These are phyloP conservation scores for Danio albolineatus DNA, from an alignment of 2,797 vertebrate species.

Conservation along the genomic window DNA sequence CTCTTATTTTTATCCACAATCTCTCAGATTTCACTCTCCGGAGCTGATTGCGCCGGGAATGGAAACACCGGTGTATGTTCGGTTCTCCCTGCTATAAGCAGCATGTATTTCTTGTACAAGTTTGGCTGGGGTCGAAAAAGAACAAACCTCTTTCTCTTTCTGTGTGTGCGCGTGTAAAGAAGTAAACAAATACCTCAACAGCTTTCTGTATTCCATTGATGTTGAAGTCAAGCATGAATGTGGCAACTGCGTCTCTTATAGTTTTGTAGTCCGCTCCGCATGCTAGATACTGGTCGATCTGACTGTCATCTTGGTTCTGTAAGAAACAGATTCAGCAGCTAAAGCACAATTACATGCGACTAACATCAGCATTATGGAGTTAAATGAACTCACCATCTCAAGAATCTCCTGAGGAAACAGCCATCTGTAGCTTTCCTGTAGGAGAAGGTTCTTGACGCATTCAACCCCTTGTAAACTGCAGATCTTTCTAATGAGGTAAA, in stretches of 20 bases:
- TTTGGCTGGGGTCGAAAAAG: too few species aligned
- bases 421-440: slow-evolving; percentile 75
- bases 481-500: slow-evolving; percentile 90
- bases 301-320: slow-evolving; percentile 67
- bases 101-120: too few species aligned
- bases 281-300: slow-evolving; percentile 86
- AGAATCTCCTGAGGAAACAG: slow-evolving; percentile 85
- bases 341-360: background rate
- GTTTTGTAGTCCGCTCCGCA: slow-evolving; percentile 83
- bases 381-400: slow-evolving; percentile 63
- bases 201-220: slow-evolving; percentile 66
- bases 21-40: too few species aligned
- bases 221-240: slow-evolving; percentile 75
- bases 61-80: too few species aligned
- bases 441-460: slow-evolving; percentile 82
- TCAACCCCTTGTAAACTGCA: slow-evolving; percentile 82
- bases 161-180: background rate
- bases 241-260: slow-evolving; percentile 84
- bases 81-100: too few species aligned
- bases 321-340: background rate
- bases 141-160: too few species aligned
- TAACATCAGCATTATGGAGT: background rate
- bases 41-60: too few species aligned
- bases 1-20: too few species aligned
- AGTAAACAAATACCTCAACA: slow-evolving; percentile 77